Evolutionary conservation across 2,113 vertebrate genomes (phyloP), one percentile per base, ranked within the genome.

Genomic region (Gnathonemus longibarbis): DNA sequence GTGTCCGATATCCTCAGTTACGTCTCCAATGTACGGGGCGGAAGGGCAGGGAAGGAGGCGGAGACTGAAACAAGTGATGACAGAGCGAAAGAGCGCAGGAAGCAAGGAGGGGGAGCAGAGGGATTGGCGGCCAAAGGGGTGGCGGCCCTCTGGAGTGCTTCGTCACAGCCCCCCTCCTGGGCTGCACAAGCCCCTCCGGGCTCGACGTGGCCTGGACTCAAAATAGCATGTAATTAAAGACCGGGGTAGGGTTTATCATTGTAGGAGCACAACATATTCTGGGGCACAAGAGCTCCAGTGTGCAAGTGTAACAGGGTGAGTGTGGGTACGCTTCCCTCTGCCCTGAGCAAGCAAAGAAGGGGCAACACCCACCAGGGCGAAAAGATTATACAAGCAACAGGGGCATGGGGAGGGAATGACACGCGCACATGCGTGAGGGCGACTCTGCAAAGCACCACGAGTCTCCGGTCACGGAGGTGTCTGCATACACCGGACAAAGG

Each of bases 191-290:
- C 87, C 52, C 56, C 52, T 66, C 35, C 11, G 31, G 87, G 56
- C 24, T 17, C 15, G 11, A 50, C 1, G 85, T 19, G 46, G 85
- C 27, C 45, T 8, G 49, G 27, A 35, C 87, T 88, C 87, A 39
- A 66, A 88, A 88, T 88, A 66, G 56, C n/a, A 31, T 66, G 87
- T 66, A 88, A 66, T 88, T 88, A 88, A 88, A 62, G 31, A 62
- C 15, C 5, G 9, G 19, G 53, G 52, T 42, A 42, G 53, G 87
- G 17, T 66, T 58, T 46, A 66, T 88, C 56, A 88, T 88, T 88
- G 35, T 88, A 56, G 35, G 39, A 31, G 11, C 5, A 15, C 31
- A 24, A n/a, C 35, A 66, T 45, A 46, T 88, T 45, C 39, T 4
- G 3, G 19, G 42, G 53, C 13, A 66, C 35, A 42, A 88, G 87